Percentiles rank a stretch among this genome's conserved stretches.
Conservation (phyloP, 2,113 vertebrate genomes). For the Danionella cerebrum region DNA sequence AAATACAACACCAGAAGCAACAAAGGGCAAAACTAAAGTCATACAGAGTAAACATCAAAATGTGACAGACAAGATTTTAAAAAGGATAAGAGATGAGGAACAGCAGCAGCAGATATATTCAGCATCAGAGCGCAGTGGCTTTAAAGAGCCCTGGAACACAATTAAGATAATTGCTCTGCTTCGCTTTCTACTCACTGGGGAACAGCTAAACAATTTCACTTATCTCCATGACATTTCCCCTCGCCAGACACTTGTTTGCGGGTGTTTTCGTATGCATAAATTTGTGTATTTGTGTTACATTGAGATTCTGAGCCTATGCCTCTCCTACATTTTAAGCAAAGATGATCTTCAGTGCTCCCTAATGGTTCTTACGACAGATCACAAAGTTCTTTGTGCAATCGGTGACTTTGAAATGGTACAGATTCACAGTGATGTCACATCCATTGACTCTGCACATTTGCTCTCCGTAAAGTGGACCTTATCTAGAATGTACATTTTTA, state of each 20-base stretch:
- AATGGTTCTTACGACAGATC: background rate
- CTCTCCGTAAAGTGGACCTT: too few species aligned
- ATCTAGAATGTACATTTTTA: too few species aligned
- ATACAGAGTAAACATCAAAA: background rate
- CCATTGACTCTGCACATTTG: too few species aligned
- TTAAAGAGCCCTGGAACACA: slow-evolving; percentile 25
- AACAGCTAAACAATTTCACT: slow-evolving; percentile 37
- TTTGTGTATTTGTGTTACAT: background rate
- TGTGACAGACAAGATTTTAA: background rate
- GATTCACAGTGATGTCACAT: too few species aligned
- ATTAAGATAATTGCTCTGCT: slow-evolving; percentile 42
- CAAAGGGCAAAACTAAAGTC: background rate
- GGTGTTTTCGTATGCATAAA: background rate
- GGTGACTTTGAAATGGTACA: too few species aligned
- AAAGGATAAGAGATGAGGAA: slow-evolving; percentile 18
- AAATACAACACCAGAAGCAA: slow-evolving; percentile 29
- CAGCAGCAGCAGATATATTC: slow-evolving; percentile 27
- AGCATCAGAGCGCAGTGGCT: background rate
- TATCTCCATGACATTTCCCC: slow-evolving; percentile 52
- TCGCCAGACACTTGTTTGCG: slow-evolving; percentile 6
- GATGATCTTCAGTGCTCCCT: background rate
- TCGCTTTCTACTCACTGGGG: slow-evolving; percentile 31
- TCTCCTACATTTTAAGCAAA: background rate
- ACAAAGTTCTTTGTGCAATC: background rate
- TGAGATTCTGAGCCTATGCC: too few species aligned